These are phyloP conservation scores for Leptinotarsa undecemlineata DNA, from an alignment of 1,140 invertebrate genomes.

Conservation along the genomic window DNA sequence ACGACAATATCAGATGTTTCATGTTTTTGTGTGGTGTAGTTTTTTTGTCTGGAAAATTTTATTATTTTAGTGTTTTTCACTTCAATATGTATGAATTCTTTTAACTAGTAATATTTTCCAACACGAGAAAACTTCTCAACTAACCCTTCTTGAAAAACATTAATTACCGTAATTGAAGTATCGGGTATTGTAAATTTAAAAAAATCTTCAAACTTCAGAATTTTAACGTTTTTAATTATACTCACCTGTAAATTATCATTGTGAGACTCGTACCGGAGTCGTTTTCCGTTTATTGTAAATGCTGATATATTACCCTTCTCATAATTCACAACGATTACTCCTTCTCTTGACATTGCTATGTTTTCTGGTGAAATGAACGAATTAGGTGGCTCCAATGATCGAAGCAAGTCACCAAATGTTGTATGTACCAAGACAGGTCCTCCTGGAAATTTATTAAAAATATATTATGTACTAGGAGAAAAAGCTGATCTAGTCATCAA, in stretches of 20 bases:
- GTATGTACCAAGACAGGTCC: constrained; percentile 97
- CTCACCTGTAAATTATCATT: constrained; percentile 92
- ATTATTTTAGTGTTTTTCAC: no score
- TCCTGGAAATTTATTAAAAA: constrained; percentile 61
- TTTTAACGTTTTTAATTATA: background rate
- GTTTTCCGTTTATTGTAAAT: constrained; percentile 89
- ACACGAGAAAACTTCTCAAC: no score
- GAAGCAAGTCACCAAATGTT: constrained; percentile 95
- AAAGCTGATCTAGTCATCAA: background rate
- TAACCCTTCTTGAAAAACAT: no score
- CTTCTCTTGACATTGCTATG: constrained; percentile 92
- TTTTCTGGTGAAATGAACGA: constrained; percentile 86
- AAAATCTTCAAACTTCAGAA: background rate
- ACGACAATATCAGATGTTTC: no score
- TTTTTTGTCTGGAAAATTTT: no score
- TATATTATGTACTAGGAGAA: background rate
- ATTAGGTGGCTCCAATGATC: constrained; percentile 81
- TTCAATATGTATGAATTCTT: no score
- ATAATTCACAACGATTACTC: constrained; percentile 94
- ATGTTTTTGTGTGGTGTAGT: no score
- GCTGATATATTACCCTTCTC: constrained; percentile 89
- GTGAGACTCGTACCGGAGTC: constrained; percentile 84
- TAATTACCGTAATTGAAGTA: no score
- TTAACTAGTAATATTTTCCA: no score
- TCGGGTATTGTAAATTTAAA: no score